Evolutionary conservation across 2,797 vertebrate genomes (phyloP).

Genomic region (Okamejei kenojei): DNA sequence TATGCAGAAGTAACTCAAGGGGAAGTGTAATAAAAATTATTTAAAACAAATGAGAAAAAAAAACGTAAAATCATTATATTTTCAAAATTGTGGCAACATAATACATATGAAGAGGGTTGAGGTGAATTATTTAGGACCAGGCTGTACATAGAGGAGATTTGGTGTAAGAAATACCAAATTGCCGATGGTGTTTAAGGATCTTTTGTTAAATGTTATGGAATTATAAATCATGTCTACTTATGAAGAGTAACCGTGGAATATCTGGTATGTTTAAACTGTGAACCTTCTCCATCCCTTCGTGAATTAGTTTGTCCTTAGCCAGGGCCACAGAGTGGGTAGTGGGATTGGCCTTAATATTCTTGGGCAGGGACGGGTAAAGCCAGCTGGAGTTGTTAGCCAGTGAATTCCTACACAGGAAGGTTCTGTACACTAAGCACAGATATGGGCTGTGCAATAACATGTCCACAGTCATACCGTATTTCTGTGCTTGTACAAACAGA

Average conservation of each 20-base stretch:
- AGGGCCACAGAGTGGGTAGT: not conserved
- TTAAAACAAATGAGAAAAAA: not conserved
- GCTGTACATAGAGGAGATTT: not conserved
- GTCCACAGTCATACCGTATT: not conserved
- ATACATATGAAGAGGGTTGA: too few relatives aligned
- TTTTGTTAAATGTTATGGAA: not conserved
- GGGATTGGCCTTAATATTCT: not conserved
- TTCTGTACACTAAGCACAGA: not conserved
- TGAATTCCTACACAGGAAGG: not conserved
- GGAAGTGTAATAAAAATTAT: not conserved
- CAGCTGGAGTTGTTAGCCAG: not conserved
- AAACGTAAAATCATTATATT: not conserved
- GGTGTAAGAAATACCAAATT: not conserved
- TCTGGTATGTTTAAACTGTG: not conserved
- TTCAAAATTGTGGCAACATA: not conserved
- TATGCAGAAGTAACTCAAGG: not conserved
- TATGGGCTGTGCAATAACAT: too few relatives aligned
- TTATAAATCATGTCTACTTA: not conserved
- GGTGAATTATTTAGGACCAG: constrained; percentile 18
- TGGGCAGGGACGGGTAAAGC: not conserved
- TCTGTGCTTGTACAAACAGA: not conserved
- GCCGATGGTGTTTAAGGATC: not conserved
- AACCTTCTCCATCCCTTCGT: not conserved
- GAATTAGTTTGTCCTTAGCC: not conserved
- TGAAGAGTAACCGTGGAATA: not conserved